phyloP scores from a whole-genome alignment of 2,113 vertebrate species.

The Hypanus sabinus region DNA sequence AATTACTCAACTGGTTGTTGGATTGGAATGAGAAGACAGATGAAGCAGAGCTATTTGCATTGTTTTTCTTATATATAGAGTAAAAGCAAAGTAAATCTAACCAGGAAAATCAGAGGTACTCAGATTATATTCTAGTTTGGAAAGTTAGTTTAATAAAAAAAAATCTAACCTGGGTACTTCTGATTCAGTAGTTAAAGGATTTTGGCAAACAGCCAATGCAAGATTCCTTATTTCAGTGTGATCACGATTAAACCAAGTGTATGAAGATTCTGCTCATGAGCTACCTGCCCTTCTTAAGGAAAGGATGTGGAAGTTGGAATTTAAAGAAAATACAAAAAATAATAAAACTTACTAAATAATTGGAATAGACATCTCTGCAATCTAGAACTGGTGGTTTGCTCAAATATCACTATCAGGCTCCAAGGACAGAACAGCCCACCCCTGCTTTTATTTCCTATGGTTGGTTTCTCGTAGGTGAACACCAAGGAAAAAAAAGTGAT shows the following conservation, averaged over 20 bases:
- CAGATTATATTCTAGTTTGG: background rate
- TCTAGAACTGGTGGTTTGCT: background rate
- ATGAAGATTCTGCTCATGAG: background rate
- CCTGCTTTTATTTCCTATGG: too few relatives aligned
- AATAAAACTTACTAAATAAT: background rate
- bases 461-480: background rate
- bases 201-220: background rate
- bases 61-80: background rate
- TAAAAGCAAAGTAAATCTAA: background rate
- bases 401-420: background rate
- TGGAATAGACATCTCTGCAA: slow-evolving; percentile 3
- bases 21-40: background rate
- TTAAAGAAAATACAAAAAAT: background rate
- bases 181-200: background rate
- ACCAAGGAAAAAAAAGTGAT: background rate
- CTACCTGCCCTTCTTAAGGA: background rate
- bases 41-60: background rate
- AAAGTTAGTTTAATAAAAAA: background rate
- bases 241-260: background rate
- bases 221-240: background rate
- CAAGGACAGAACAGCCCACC: too few relatives aligned
- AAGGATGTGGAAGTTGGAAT: background rate
- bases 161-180: background rate
- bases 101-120: background rate
- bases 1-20: background rate